A percentile compares a stretch with the other conserved stretches of the same genome.
Evolutionary conservation across 1,140 invertebrate genomes (phyloP).

Genomic region (Zaprionus nigranus): DNA sequence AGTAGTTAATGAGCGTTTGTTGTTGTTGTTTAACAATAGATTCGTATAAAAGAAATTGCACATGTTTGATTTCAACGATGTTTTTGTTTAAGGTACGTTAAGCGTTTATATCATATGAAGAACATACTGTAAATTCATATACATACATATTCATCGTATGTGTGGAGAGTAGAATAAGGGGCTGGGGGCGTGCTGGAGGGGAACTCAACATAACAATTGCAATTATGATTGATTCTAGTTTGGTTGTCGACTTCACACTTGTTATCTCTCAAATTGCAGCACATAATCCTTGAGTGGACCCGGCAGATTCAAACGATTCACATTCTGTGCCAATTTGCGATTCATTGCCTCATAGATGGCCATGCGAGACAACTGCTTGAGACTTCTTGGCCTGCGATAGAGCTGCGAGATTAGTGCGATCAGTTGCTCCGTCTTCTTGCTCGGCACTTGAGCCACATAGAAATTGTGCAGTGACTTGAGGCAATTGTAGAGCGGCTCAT

Average conservation of each 20-base stretch:
- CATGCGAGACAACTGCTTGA: slow-evolving; percentile 88
- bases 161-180: not conserved
- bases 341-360: slow-evolving; percentile 88
- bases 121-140: slow-evolving; percentile 35
- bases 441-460: slow-evolving; percentile 88
- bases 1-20: slow-evolving; percentile 54
- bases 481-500: slow-evolving; percentile 87
- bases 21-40: slow-evolving; percentile 49
- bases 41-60: slow-evolving; percentile 82
- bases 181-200: not conserved
- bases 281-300: slow-evolving; percentile 89
- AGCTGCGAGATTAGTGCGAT: slow-evolving; percentile 87
- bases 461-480: slow-evolving; percentile 88
- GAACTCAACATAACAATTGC: slow-evolving; percentile 33
- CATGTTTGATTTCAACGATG: slow-evolving; percentile 67
- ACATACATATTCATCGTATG: not conserved
- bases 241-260: slow-evolving; percentile 14
- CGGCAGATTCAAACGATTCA: slow-evolving; percentile 89
- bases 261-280: slow-evolving; percentile 88
- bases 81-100: slow-evolving; percentile 58
- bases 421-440: slow-evolving; percentile 87
- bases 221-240: no score
- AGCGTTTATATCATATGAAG: slow-evolving; percentile 52
- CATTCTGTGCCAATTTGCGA: slow-evolving; percentile 87
- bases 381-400: slow-evolving; percentile 87